Evolutionary conservation across 2,113 vertebrate genomes (phyloP).

Genomic region (Bombycilla garrulus): DNA sequence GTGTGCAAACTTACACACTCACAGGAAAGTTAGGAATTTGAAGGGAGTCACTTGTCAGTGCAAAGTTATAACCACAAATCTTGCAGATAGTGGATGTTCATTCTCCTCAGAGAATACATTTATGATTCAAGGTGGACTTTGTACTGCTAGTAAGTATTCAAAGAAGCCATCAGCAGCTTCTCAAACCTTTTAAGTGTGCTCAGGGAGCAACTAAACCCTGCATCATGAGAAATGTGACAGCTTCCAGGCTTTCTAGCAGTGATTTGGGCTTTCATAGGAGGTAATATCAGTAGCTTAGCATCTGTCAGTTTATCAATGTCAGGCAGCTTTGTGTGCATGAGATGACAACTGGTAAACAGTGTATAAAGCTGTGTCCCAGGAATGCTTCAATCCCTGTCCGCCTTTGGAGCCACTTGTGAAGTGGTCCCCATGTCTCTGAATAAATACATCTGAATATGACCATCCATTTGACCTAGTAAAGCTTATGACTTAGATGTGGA

Average conservation of each 20-base stretch:
- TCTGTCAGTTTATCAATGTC: neutral
- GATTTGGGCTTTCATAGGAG: neutral
- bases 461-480: neutral
- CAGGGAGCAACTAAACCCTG: neutral
- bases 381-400: neutral
- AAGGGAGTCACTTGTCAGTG: neutral
- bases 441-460: neutral
- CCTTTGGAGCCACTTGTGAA: neutral
- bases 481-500: neutral
- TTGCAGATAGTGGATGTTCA: neutral
- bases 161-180: neutral
- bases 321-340: fast-evolving
- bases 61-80: neutral
- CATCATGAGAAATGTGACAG: neutral
- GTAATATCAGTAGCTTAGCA: neutral
- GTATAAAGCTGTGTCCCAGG: neutral
- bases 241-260: neutral
- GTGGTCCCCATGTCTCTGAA: neutral
- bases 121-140: neutral
- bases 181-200: neutral
- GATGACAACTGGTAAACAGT: neutral
- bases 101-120: neutral
- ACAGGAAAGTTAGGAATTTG: neutral
- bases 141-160: neutral
- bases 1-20: neutral